Conservation (phyloP, 1,140 invertebrate genomes). For the Marisa cornuarietis region DNA sequence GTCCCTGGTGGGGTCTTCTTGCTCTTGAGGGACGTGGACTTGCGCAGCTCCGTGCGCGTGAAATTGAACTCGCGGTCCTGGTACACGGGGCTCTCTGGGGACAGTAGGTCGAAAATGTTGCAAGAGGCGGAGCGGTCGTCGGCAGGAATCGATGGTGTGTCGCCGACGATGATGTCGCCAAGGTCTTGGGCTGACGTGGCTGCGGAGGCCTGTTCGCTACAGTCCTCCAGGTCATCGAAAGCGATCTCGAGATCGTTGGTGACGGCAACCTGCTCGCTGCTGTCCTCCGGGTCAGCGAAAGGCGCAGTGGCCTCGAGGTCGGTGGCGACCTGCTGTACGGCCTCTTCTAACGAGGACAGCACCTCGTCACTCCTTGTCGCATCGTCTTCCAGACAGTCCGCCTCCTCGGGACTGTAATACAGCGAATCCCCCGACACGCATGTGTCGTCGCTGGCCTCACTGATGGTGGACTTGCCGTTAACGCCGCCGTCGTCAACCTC, state of each 20-base stretch:
- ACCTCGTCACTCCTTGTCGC: background rate
- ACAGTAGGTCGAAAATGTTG: constrained; percentile 19
- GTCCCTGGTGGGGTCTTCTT: constrained; percentile 88
- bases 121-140: background rate
- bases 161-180: background rate
- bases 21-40: constrained; percentile 81
- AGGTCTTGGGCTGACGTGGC: constrained; percentile 23
- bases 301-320: background rate
- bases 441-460: constrained; percentile 31
- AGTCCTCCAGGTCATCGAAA: no score
- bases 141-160: background rate
- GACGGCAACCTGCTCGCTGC: background rate
- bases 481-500: constrained; percentile 27
- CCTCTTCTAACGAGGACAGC: constrained; percentile 32
- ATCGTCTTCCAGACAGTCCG: constrained; percentile 23
- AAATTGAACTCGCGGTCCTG: constrained; percentile 63
- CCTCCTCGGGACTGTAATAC: constrained; percentile 41
- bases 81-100: constrained; percentile 47
- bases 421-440: constrained; percentile 37
- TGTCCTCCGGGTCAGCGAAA: no score
- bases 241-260: constrained; percentile 7
- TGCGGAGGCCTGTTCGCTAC: background rate
- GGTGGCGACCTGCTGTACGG: constrained; percentile 27
- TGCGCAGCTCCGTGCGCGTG: constrained; percentile 48
- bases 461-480: constrained; percentile 26